These are phyloP conservation scores for Platycnemis pennipes DNA, from an alignment of 2,888 invertebrate genomes.

Conservation along the genomic window DNA sequence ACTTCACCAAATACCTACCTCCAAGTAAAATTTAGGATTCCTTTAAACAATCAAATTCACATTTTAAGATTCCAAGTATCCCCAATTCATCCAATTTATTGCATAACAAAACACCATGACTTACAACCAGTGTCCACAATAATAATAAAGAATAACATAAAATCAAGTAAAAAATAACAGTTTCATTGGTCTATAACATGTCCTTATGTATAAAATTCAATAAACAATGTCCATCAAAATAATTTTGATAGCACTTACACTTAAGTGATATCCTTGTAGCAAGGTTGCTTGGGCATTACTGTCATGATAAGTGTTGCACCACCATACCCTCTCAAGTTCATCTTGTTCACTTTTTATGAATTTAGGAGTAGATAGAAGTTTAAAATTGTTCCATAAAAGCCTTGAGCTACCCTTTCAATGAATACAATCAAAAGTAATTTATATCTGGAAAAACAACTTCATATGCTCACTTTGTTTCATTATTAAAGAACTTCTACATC, in stretches of 20 bases:
- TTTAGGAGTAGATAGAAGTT: not conserved
- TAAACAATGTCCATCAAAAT: not conserved
- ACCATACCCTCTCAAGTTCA: not conserved
- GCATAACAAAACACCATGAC: not conserved
- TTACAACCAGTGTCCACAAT: not conserved
- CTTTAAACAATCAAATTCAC: no score
- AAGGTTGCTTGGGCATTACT: not conserved
- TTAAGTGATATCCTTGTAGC: not conserved
- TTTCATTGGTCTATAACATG: not conserved
- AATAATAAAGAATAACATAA: not conserved
- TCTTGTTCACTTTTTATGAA: not conserved
- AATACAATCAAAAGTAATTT: not conserved
- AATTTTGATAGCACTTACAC: not conserved
- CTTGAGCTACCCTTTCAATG: not conserved
- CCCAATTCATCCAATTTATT: not conserved
- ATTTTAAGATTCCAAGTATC: not conserved
- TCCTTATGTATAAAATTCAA: not conserved
- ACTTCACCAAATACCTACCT: no score
- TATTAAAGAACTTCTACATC: not conserved
- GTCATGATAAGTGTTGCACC: not conserved
- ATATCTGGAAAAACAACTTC: not conserved
- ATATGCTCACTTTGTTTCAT: not conserved
- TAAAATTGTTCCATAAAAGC: not conserved
- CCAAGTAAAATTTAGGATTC: no score
- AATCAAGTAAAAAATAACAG: slow-evolving; percentile 19